Evolutionary conservation across 2,888 invertebrate species (phyloP).

Genomic region (Tridacna crocea): DNA sequence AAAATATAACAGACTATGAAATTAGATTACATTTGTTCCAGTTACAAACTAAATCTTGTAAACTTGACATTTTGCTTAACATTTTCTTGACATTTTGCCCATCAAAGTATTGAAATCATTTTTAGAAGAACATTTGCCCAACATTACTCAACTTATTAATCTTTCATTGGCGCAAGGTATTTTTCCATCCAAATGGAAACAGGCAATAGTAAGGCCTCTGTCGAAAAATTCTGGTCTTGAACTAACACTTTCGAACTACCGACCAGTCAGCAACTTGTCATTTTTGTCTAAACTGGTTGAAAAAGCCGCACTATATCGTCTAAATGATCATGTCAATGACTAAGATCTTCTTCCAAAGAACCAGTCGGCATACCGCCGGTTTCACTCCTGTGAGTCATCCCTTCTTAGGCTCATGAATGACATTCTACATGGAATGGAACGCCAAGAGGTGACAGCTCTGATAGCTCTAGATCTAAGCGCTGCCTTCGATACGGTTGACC

Average conservation of each 20-base stretch:
- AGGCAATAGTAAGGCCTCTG: not conserved
- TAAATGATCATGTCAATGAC: not conserved
- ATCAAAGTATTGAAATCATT: conserved; percentile 24
- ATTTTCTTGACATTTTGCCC: conserved; percentile 36
- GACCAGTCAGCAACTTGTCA: not conserved
- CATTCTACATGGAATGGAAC: not conserved
- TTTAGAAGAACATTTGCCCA: conserved; percentile 26
- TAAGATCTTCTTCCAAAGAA: not conserved
- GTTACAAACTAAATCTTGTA: conserved; percentile 33
- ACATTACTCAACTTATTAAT: conserved; percentile 31
- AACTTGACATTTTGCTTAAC: too few species aligned
- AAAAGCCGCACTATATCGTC: not conserved
- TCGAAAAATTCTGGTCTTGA: not conserved
- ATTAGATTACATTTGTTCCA: not conserved
- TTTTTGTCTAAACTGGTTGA: not conserved
- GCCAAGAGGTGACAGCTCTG: not conserved
- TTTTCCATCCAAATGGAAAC: not conserved
- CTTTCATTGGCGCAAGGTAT: conserved; percentile 4
- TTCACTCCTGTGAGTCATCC: not conserved
- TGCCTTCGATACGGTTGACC: conserved; percentile 5
- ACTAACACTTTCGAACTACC: not conserved
- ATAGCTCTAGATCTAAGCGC: not conserved
- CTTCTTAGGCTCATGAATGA: not conserved
- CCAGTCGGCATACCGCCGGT: not conserved
- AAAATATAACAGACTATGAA: not conserved